phyloP scores from a whole-genome alignment of 2,797 vertebrate species.

The Fringilla coelebs region DNA sequence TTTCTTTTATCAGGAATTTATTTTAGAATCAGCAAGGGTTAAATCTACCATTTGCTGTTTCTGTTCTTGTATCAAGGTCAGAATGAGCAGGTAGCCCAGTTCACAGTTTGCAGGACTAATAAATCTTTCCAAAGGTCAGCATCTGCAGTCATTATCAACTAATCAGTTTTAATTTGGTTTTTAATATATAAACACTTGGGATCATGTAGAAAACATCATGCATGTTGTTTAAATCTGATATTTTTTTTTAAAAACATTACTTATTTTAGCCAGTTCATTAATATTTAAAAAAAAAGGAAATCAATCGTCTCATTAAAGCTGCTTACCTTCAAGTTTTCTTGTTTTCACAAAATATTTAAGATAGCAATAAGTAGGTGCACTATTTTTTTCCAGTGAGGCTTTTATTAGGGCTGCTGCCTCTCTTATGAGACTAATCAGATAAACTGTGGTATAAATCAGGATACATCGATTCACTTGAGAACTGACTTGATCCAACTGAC shows the following conservation, averaged over 20 bases:
- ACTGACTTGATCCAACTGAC: constrained; percentile 19
- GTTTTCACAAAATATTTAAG: constrained; percentile 64
- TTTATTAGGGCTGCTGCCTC: constrained; percentile 11
- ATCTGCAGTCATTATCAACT: constrained; percentile 63
- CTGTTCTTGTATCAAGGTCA: constrained; percentile 60
- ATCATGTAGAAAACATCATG: constrained; percentile 59
- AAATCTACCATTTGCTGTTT: constrained; percentile 54
- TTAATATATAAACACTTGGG: constrained; percentile 62
- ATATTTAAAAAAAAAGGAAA: constrained; percentile 59
- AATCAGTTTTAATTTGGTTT: constrained; percentile 68
- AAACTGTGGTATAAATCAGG: constrained; percentile 20
- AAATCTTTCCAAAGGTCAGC: constrained; percentile 69
- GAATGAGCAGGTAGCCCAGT: constrained; percentile 54
- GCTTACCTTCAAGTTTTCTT: constrained; percentile 26
- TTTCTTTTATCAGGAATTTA: constrained; percentile 9
- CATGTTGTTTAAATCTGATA: constrained; percentile 44
- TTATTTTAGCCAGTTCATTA: constrained; percentile 57
- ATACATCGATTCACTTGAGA: neutral
- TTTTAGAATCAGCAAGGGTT: constrained; percentile 58
- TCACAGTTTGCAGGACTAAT: constrained; percentile 63
- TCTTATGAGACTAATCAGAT: constrained; percentile 44
- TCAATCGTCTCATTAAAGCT: constrained; percentile 46
- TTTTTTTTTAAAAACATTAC: neutral
- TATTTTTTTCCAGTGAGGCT: neutral
- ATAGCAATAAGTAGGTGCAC: constrained; percentile 10